Evolutionary conservation across 2,113 vertebrate genomes (phyloP).

Genomic region (Erythrolamprus reginae): DNA sequence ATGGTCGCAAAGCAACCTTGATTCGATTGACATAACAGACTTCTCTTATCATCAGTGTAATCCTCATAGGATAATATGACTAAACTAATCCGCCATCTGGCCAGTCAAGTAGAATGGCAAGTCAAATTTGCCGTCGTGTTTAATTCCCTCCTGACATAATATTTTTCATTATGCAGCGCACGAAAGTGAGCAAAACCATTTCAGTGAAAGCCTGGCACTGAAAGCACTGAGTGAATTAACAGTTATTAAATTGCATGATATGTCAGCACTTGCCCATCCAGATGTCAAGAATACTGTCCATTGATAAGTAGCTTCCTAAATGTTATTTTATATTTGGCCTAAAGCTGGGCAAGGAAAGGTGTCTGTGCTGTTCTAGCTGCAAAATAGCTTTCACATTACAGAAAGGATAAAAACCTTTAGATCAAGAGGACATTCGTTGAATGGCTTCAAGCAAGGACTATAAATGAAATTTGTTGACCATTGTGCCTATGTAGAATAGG

Average conservation of each 20-base stretch:
- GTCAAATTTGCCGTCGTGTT: not conserved
- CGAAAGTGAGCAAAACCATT: not conserved
- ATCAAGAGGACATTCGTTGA: not conserved
- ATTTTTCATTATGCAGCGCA: not conserved
- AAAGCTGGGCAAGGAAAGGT: not conserved
- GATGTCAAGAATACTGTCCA: not conserved
- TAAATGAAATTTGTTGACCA: not conserved
- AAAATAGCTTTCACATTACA: not conserved
- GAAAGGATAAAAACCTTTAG: not conserved
- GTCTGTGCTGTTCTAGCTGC: not conserved
- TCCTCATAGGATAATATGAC: not conserved
- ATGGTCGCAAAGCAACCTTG: not conserved
- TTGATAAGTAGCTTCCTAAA: not conserved
- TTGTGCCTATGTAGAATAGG: not conserved
- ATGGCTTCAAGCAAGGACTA: too few species aligned
- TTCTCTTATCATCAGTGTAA: not conserved
- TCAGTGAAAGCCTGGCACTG: not conserved
- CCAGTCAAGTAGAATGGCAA: not conserved
- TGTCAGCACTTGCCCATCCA: not conserved
- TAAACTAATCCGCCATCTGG: not conserved
- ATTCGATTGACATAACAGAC: not conserved
- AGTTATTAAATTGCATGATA: not conserved
- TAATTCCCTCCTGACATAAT: not conserved
- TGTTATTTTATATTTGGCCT: not conserved
- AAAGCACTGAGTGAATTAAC: not conserved